Conservation (phyloP, 1,140 invertebrate genomes). For the Phymastichus coffea region DNA sequence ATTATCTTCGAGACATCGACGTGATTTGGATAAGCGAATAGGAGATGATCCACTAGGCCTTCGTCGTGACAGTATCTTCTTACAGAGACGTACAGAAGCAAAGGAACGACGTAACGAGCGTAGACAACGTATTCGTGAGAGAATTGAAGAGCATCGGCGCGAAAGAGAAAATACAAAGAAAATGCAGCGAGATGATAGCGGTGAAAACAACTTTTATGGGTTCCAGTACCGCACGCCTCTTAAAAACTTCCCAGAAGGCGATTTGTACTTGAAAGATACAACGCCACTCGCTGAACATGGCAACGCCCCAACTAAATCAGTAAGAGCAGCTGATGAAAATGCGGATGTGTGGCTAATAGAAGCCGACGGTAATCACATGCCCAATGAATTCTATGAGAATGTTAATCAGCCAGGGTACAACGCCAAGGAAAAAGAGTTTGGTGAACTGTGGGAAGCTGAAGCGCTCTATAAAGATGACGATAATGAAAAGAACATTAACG, state of each 20-base stretch:
- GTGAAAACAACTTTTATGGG: conserved; percentile 36
- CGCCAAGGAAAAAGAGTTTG: conserved; percentile 1
- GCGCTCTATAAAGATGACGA: not conserved
- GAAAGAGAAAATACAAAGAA: conserved; percentile 22
- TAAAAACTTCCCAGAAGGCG: conserved; percentile 33
- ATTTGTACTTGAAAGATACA: conserved; percentile 29
- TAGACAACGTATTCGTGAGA: conserved; percentile 6
- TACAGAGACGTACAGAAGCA: not conserved
- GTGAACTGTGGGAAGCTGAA: conserved; percentile 33
- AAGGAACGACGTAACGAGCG: conserved; percentile 13
- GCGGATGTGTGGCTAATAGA: conserved; percentile 23
- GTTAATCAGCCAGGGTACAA: not conserved
- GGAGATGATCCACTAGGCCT: not conserved
- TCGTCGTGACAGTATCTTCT: not conserved
- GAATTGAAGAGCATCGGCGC: not conserved
- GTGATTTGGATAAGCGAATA: not conserved
- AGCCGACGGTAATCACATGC: conserved; percentile 12
- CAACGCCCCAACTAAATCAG: not conserved
- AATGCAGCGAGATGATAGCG: conserved; percentile 14
- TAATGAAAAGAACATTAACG: not conserved
- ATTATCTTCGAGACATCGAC: not conserved
- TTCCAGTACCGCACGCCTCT: conserved; percentile 31
- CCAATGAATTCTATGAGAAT: conserved; percentile 28
- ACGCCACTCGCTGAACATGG: conserved; percentile 1
- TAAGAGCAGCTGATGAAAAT: not conserved